Conservation (phyloP, 2,113 vertebrate species). For the Bubalus kerabau region DNA sequence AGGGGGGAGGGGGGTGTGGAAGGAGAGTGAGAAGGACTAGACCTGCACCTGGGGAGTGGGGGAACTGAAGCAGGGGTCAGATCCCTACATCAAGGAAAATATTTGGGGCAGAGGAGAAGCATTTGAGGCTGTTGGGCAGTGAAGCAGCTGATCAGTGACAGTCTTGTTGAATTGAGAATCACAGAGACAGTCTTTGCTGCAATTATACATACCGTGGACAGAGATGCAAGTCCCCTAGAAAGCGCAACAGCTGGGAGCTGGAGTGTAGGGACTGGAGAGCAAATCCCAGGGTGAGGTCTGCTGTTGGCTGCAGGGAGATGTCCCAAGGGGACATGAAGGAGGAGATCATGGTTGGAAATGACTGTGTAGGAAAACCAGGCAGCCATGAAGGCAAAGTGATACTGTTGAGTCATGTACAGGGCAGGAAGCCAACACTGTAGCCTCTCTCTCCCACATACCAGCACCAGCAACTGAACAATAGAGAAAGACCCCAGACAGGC, state of each 20-base stretch:
- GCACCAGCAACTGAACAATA: too few relatives aligned
- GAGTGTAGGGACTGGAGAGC: background rate
- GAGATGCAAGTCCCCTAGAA: background rate
- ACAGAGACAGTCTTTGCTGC: background rate
- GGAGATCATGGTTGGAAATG: background rate
- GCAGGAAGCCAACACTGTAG: background rate
- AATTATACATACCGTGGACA: background rate
- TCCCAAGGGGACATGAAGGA: background rate
- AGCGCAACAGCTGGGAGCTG: background rate
- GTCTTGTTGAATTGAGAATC: background rate
- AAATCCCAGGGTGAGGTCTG: background rate
- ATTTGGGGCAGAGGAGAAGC: background rate
- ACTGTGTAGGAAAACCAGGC: background rate
- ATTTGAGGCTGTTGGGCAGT: background rate
- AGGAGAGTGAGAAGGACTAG: background rate
- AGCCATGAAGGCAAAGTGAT: background rate
- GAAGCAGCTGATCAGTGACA: background rate
- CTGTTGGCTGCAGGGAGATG: background rate
- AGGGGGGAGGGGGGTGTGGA: accelerated
- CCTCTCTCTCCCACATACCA: too few relatives aligned
- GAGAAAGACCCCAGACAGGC: too few relatives aligned
- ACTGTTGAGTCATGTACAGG: background rate
- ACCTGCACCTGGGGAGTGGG: background rate
- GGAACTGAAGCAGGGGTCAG: background rate
- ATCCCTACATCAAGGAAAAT: background rate